These are phyloP conservation scores for Limnephilus auricula DNA, from an alignment of 2,888 invertebrate species.

Conservation along the genomic window DNA sequence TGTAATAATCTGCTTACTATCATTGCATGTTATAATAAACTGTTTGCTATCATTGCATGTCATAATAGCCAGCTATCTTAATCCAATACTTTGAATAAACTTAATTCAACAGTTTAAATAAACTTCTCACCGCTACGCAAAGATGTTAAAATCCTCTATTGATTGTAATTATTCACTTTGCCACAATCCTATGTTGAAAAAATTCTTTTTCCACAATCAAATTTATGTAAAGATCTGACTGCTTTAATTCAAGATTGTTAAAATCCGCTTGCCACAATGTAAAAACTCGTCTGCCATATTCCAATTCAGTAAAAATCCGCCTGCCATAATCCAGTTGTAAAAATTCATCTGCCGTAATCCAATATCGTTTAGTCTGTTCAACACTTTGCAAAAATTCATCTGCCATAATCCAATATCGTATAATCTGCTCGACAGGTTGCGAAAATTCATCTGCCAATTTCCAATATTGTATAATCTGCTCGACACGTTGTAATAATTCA, in stretches of 20 bases:
- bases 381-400: background rate
- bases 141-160: background rate
- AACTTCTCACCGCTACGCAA: background rate
- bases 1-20: no score
- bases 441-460: background rate
- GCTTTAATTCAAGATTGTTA: background rate
- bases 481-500: background rate
- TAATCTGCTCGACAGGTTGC: no score
- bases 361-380: background rate
- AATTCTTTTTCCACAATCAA: background rate
- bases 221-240: background rate
- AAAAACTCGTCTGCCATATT: background rate
- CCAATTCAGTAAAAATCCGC: background rate
- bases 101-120: background rate
- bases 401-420: background rate
- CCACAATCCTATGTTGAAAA: no score
- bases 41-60: no score
- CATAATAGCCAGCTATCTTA: no score
- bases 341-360: background rate
- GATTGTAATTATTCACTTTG: background rate
- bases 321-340: background rate
- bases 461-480: background rate
- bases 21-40: no score
- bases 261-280: background rate
- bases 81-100: background rate